Base-by-base conservation (phyloP, 2,888 invertebrate species). In the Escarpia spicata region DNA sequence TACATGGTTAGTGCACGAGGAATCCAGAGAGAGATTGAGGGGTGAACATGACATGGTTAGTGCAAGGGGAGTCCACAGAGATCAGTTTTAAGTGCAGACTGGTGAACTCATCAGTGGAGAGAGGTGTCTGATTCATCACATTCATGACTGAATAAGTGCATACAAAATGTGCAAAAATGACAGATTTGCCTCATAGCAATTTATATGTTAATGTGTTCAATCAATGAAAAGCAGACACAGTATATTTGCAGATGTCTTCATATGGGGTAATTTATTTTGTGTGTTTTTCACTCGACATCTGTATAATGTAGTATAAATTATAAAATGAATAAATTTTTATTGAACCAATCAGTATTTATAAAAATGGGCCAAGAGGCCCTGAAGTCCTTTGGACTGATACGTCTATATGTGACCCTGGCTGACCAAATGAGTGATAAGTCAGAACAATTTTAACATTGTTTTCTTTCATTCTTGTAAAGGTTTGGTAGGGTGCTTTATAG, bases 191-290 rank as follows among this genome's bases (percentile, higher is more conserved):
- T 75, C 75, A 26, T 4, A 26, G 26, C 75, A 75, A 26, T 75
- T 75, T 75, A 75, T 75, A 75, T 75, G 75, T n/a, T 75, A 75
- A 75, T 75, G 75, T 26, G 75, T 75, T 19, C 75, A 75, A 75
- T 75, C 26, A 6, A 26, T 26, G 75, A 75, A 75, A 75, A 75
- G 75, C n/a, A 75, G 75, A 75, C 75, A n/a, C 75, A 19, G 75
- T n/a, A 75, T 26, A 75, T 75, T 52, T 75, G 75, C 4, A n/a
- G 75, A 6, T 75, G 75, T 75, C n/a, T 26, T 75, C 26, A 75
- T 26, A 26, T 75, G 75, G n/a, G 52, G 9, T 15, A 52, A 52
- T 52, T 75, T 26, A 75, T 75, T 15, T n/a, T 75, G 6, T 19
- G 75, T 75, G 75, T 75, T 75, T 75, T 75, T 52, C 52, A 12